These are phyloP conservation scores for Pemphredon lugubris DNA, from an alignment of 2,888 invertebrate genomes.

Conservation along the genomic window DNA sequence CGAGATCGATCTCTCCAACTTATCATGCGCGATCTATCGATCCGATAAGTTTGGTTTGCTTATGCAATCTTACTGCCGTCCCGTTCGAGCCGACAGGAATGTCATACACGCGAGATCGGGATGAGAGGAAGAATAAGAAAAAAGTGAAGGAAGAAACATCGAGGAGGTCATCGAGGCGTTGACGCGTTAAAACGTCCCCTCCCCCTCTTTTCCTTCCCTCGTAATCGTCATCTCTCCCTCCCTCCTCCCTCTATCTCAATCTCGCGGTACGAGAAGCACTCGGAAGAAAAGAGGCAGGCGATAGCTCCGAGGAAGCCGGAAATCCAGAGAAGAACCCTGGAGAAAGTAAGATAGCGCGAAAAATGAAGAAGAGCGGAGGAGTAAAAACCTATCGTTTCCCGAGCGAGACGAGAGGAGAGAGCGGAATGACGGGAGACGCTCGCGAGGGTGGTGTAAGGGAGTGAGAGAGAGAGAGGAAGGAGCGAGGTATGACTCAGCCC, in stretches of 20 bases:
- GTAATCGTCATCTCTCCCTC: slow-evolving; percentile 3
- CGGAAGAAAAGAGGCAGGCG: background rate
- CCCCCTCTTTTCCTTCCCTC: slow-evolving; percentile 12
- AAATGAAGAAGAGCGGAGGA: slow-evolving; percentile 38
- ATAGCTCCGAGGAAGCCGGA: background rate
- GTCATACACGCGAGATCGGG: slow-evolving; percentile 6
- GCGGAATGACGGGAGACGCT: slow-evolving; percentile 59
- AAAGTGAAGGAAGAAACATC: background rate
- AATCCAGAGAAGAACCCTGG: slow-evolving; percentile 16
- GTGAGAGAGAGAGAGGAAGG: slow-evolving; percentile 22
- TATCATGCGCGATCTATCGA: slow-evolving; percentile 17
- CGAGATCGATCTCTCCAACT: slow-evolving; percentile 17
- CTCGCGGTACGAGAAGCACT: background rate
- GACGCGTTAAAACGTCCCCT: slow-evolving; percentile 61
- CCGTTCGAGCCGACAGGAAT: background rate
- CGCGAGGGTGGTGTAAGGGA: slow-evolving; percentile 2
- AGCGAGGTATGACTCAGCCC: slow-evolving; percentile 54
- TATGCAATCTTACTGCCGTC: slow-evolving; percentile 13
- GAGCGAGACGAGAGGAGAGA: slow-evolving; percentile 53
- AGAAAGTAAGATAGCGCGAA: slow-evolving; percentile 20
- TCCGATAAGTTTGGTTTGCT: slow-evolving; percentile 22
- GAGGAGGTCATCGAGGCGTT: slow-evolving; percentile 56
- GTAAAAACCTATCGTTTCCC: slow-evolving; percentile 67
- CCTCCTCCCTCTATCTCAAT: background rate
- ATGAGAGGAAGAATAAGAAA: slow-evolving; percentile 3